Evolutionary conservation across 2,797 vertebrate species (phyloP).

Genomic region (Rallus crepitans): DNA sequence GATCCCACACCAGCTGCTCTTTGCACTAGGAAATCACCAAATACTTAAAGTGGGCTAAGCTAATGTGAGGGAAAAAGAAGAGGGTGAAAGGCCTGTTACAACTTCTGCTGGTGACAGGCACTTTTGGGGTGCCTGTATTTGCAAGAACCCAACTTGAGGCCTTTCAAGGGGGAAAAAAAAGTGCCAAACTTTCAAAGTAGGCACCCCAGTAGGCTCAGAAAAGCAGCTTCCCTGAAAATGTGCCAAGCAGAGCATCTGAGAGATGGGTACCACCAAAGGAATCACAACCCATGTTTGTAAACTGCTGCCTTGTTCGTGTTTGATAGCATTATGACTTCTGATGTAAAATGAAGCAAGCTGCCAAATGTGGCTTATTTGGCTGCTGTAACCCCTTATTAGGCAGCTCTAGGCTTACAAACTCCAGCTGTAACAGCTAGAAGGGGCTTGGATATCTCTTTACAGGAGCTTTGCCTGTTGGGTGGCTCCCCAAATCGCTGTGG

Average conservation of each 20-base stretch:
- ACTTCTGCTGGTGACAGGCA: neutral
- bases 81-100: neutral
- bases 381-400: neutral
- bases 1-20: neutral
- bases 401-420: neutral
- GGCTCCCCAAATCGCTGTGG: fast-evolving
- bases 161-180: neutral
- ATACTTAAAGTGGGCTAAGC: neutral
- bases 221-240: neutral
- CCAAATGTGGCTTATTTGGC: neutral
- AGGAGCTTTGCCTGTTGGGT: neutral
- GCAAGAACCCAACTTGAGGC: neutral
- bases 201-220: neutral
- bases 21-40: neutral
- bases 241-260: neutral
- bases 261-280: neutral
- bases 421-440: neutral
- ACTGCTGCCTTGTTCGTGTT: neutral
- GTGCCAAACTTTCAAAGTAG: neutral
- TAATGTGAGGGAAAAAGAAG: neutral
- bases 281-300: neutral
- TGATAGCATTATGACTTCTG: neutral
- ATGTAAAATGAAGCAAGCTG: neutral
- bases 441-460: neutral
- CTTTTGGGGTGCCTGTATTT: neutral